phyloP scores from a whole-genome alignment of 2,797 vertebrate species.

The Pelobates cultripes region DNA sequence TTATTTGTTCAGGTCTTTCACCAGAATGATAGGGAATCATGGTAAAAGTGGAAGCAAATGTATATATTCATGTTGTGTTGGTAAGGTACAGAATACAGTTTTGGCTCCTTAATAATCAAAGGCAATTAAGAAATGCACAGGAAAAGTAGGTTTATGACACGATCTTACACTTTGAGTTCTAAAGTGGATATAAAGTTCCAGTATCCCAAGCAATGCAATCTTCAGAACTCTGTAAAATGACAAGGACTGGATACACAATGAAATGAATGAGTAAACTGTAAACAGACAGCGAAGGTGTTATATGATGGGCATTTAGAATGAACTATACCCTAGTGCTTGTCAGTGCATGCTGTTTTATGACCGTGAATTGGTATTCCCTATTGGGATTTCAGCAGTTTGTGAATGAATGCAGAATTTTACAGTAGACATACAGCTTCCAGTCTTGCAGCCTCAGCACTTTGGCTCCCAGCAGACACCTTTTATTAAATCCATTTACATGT shows the following conservation, averaged over 20 bases:
- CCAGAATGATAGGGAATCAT: no score
- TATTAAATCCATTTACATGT: conserved; percentile 41
- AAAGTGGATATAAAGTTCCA: no score
- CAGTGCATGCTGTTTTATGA: conserved; percentile 21
- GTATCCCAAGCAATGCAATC: not conserved
- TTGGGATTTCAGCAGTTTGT: conserved; percentile 27
- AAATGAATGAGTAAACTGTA: not conserved
- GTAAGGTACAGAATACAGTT: no score
- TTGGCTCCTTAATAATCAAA: no score
- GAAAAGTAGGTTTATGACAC: no score
- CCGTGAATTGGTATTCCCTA: conserved; percentile 17
- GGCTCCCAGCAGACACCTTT: conserved; percentile 23
- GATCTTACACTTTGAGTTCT: no score
- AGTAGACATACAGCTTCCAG: conserved; percentile 18
- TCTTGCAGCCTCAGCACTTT: conserved; percentile 34
- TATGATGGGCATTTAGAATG: conserved; percentile 23
- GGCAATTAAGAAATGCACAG: no score
- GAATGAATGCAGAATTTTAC: conserved; percentile 23
- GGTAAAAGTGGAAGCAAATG: no score
- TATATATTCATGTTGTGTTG: no score
- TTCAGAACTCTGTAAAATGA: not conserved
- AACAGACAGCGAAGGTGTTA: conserved; percentile 20
- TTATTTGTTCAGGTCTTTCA: no score
- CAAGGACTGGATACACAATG: not conserved
- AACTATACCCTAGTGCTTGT: conserved; percentile 25